Evolutionary conservation across 1,140 invertebrate species (phyloP).

Genomic region (Aphelenchoides besseyi): DNA sequence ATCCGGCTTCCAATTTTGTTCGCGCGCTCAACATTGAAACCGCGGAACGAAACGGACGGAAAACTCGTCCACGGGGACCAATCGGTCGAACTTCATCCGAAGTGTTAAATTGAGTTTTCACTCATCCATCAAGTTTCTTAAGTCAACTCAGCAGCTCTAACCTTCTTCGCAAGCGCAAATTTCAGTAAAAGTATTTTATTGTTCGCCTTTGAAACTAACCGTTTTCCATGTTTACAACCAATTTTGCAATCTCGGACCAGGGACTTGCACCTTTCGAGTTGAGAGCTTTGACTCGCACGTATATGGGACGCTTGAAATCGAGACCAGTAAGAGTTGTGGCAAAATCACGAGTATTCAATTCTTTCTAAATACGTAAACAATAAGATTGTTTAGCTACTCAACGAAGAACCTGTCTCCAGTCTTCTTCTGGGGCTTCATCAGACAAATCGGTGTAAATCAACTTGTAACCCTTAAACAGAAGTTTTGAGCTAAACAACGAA

Average conservation of each 20-base stretch:
- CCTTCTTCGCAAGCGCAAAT: no score
- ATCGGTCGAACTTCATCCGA: no score
- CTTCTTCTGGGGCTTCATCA: constrained; percentile 17
- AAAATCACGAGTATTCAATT: constrained; percentile 82
- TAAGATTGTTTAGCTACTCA: constrained; percentile 8
- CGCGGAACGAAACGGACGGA: no score
- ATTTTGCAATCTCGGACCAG: constrained; percentile 36
- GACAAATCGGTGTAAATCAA: constrained; percentile 79
- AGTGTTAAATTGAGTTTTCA: no score
- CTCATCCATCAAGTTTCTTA: not conserved
- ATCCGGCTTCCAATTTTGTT: no score
- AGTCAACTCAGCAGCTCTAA: no score
- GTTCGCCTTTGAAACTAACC: not conserved
- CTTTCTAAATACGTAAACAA: constrained; percentile 29
- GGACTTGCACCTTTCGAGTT: constrained; percentile 64
- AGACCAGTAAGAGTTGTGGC: constrained; percentile 76
- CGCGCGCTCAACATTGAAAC: no score
- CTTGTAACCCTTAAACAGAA: constrained; percentile 82
- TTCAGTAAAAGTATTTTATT: not conserved
- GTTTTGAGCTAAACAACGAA: no score
- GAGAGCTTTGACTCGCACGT: constrained; percentile 63
- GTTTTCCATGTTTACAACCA: constrained; percentile 11
- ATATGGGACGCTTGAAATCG: constrained; percentile 63
- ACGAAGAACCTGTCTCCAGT: constrained; percentile 43
- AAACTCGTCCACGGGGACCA: no score